These are phyloP conservation scores for Pantherophis vulpinus DNA, from an alignment of 2,797 vertebrate genomes.

Conservation along the genomic window DNA sequence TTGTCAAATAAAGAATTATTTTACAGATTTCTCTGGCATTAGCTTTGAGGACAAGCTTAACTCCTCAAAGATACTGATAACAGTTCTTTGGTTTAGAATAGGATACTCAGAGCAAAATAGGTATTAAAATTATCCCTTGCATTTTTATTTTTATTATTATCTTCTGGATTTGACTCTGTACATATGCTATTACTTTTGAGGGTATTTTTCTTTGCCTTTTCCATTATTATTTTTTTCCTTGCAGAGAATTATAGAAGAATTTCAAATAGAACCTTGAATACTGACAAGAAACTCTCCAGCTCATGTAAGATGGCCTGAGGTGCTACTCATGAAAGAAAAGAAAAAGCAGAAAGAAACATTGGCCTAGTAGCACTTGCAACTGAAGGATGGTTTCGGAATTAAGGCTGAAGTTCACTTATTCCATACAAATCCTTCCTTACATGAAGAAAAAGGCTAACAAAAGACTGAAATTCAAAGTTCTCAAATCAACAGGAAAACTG, in stretches of 20 bases:
- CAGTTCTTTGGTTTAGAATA: background rate
- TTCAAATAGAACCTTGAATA: background rate
- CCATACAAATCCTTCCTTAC: background rate
- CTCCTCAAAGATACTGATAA: background rate
- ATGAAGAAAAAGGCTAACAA: background rate
- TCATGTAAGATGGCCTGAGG: background rate
- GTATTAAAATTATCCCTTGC: background rate
- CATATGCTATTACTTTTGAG: background rate
- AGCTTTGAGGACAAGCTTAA: background rate
- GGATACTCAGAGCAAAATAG: background rate
- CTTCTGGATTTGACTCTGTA: background rate
- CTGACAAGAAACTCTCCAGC: background rate
- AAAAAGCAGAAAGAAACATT: background rate
- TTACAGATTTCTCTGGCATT: background rate
- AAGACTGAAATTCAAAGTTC: background rate
- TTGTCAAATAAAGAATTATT: background rate
- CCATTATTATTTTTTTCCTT: background rate
- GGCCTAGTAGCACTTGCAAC: background rate
- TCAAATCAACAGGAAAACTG: background rate
- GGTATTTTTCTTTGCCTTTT: background rate
- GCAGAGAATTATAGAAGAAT: background rate
- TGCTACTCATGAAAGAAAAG: constrained; percentile 21
- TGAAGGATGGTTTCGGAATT: constrained; percentile 15
- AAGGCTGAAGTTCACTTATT: constrained; percentile 10
- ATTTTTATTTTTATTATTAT: background rate